Evolutionary conservation across 2,113 vertebrate species (phyloP), one percentile per base, ranked within the genome.

Genomic region (Amphiprion percula): DNA sequence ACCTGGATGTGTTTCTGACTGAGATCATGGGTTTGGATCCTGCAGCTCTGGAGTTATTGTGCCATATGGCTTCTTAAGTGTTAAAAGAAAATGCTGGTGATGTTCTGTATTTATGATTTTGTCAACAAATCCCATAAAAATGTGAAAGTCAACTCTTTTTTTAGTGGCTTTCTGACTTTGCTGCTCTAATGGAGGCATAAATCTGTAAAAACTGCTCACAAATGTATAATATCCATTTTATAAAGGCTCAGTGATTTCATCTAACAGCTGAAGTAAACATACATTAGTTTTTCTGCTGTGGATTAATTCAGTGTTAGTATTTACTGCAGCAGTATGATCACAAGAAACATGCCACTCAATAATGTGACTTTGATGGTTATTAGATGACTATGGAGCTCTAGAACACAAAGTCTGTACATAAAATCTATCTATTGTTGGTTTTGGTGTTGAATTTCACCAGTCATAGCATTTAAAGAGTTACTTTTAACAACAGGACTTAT

Each of bases 111-210:
- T 37, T 37, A 37, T 37, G 33, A 24, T 28, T 47, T 50, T 49
- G 46, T 75, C 37, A 59, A 26, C 53, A 39, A 37, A 66, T 66
- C 46, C 26, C 53, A 66, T 58, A 49, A 49, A 66, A 54, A 24
- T 11, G 24, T 26, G 33, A 59, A 52, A 49, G 61, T 23, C 26
- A 19, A 21, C 23, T 9, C 33, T 37, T 37, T 37, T 53, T 50
- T 24, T 53, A 19, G 14, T 17, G 14, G 46, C 46, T 58, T 1
- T 5, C 62, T 52, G 54, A 47, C 0, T 52, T 76, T 59, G 16
- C 46, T 3, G 19, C 46, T 21, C 0, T 49, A 21, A 47, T 65
- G 26, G 30, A 39, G 21, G 39, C 55, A 5, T 56, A 26, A 28
- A 19, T 49, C 16, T n/a, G 24, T 49, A 14, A 58, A 75, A 67